A percentile compares a stretch with the other conserved stretches of the same genome.
phyloP scores from a whole-genome alignment of 1,140 invertebrate genomes.

The Choristoneura fumiferana region DNA sequence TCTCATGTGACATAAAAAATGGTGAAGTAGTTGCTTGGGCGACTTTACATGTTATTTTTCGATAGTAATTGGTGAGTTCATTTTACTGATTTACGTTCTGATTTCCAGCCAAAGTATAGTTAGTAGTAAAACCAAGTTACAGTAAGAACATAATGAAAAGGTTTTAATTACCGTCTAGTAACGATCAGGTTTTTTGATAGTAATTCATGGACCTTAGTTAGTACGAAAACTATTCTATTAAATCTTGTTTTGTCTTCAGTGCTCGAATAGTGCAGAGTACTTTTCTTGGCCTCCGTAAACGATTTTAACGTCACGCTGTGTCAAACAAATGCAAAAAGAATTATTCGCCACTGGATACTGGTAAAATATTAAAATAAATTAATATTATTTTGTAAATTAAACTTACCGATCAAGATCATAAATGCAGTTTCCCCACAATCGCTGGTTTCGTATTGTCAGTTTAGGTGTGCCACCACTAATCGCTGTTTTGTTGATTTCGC shows the following conservation, averaged over 20 bases:
- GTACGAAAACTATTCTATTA: conserved; percentile 62
- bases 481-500: conserved; percentile 48
- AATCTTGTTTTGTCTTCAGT: conserved; percentile 61
- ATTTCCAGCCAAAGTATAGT: too few relatives aligned
- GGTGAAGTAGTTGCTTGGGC: too few relatives aligned
- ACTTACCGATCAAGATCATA: conserved; percentile 68
- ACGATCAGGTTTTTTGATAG: conserved; percentile 61
- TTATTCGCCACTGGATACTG: background rate
- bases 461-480: conserved; percentile 45
- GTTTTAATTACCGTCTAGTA: conserved; percentile 72
- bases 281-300: conserved; percentile 59
- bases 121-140: too few relatives aligned
- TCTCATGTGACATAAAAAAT: too few relatives aligned
- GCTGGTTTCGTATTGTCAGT: conserved; percentile 59
- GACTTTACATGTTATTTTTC: too few relatives aligned
- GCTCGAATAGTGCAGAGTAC: conserved; percentile 49
- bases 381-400: conserved; percentile 6
- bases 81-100: too few relatives aligned
- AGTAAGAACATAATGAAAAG: too few relatives aligned
- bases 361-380: background rate
- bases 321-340: background rate
- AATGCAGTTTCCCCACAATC: conserved; percentile 72
- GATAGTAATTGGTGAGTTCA: too few relatives aligned
- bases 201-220: conserved; percentile 68
- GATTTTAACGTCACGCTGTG: conserved; percentile 65